phyloP scores from a whole-genome alignment of 2,888 invertebrate species.

The Agrochola circellaris region DNA sequence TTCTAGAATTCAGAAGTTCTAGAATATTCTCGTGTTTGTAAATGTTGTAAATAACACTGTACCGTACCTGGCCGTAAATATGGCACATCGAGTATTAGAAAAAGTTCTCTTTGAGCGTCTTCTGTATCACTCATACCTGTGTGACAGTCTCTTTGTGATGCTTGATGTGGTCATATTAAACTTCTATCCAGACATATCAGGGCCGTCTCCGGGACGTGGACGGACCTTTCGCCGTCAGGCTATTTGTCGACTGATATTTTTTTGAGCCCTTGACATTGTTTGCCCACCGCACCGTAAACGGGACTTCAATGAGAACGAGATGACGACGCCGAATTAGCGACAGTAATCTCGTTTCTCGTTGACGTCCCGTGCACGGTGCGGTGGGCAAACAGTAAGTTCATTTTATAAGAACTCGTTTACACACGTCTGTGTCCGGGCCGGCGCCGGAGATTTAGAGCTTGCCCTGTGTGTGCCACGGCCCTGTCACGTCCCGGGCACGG shows the following conservation, averaged over 20 bases:
- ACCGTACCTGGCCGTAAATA: constrained; percentile 9
- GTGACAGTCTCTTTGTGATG: background rate
- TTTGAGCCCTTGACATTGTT: no score
- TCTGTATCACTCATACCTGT: background rate
- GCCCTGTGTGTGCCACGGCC: background rate
- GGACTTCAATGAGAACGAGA: no score
- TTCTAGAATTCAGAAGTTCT: constrained; percentile 11
- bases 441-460: background rate
- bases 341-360: no score
- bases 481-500: background rate
- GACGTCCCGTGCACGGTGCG: no score
- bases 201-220: background rate
- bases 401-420: background rate
- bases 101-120: background rate
- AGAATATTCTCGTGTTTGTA: constrained; percentile 19
- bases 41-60: constrained; percentile 51
- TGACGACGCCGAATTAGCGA: no score
- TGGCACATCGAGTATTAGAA: constrained; percentile 17
- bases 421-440: background rate
- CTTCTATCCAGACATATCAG: constrained; percentile 3
- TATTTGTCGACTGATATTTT: no score
- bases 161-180: constrained; percentile 10
- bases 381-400: no score
- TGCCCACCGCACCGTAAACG: no score
- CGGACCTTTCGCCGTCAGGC: background rate